Percentiles rank a stretch among this genome's conserved stretches.
These are phyloP conservation scores for Neolamprologus modestus DNA, from an alignment of 2,113 vertebrate species.

Conservation along the genomic window DNA sequence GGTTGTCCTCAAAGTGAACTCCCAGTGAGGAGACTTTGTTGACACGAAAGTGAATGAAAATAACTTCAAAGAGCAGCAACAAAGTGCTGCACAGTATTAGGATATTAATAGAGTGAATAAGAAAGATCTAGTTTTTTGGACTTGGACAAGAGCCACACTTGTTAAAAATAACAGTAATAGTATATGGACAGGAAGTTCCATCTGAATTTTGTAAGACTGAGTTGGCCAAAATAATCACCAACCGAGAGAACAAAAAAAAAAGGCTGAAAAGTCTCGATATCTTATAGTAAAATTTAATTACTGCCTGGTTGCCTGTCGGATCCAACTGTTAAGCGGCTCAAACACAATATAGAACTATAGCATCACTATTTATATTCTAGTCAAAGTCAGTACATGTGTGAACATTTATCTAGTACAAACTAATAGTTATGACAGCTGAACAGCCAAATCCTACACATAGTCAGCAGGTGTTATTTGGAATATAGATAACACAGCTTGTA, in stretches of 20 bases:
- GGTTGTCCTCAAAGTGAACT: not conserved
- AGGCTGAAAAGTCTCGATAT: not conserved
- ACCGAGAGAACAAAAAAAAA: not conserved
- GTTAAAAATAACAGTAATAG: not conserved
- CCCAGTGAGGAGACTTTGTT: not conserved
- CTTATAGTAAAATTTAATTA: not conserved
- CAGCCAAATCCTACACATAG: not conserved
- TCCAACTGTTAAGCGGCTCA: rapidly evolving
- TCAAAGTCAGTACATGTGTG: not conserved
- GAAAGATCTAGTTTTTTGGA: not conserved
- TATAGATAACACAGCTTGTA: not conserved
- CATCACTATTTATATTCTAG: not conserved
- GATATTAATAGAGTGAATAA: not conserved
- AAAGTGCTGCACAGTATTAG: not conserved
- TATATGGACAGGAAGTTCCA: not conserved
- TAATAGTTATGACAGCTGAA: not conserved
- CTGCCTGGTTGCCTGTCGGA: not conserved
- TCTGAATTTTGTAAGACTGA: not conserved
- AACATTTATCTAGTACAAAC: not conserved
- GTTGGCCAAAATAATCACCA: not conserved
- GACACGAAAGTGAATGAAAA: not conserved
- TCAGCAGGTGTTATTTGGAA: not conserved
- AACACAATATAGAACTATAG: not conserved
- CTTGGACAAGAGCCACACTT: not conserved
- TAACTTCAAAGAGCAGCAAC: not conserved